Evolutionary conservation across 2,797 vertebrate genomes (phyloP), one percentile per base, ranked within the genome.

Genomic region (Clarias platycephalus): DNA sequence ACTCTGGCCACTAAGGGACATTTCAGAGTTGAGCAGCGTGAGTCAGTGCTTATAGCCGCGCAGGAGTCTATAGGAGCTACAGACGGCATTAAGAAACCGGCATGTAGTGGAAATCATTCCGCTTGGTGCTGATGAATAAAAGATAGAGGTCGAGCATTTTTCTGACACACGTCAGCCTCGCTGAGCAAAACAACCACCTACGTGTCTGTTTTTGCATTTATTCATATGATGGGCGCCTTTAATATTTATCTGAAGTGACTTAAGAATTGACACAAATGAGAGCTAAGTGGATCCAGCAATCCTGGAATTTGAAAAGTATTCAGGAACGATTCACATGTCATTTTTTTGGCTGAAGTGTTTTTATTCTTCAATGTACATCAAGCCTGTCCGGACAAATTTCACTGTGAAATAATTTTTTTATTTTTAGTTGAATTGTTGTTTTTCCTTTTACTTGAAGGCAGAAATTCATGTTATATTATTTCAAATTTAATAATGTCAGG

Each of bases 1-100:
- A 86, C 60, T 83, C 28, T 71, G 81, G 81, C 81, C 81, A 66
- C 66, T 26, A 58, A 83, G 81, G 34, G 79, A 81, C 84, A 67
- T 85, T 66, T 82, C 37, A n/a, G 64, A 82, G 80, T 40, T 55
- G 64, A 70, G 64, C 66, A 40, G 28, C 22, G 40, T 83, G 81
- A 86, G 66, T 86, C 85, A 83, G 75, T 72, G 81, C 76, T 70
- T 34, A 34, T 40, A 66, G 75, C 66, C 26, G 1, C 16, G 24
- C 37, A 6, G 37, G 13, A 12, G 31, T 64, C 70, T 53, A 63
- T 75, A 75, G n/a, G 70, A 62, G 28, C 57, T 60, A 60, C 75
- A 64, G 77, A 49, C 37, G 16, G 60, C 4, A 18, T 20, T 12
- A 64, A 44, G 78, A 80, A 80, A 22, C 26, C 2, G 18, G 62